Evolutionary conservation across 2,113 vertebrate species (phyloP).

Genomic region (Benthochromis sp.): DNA sequence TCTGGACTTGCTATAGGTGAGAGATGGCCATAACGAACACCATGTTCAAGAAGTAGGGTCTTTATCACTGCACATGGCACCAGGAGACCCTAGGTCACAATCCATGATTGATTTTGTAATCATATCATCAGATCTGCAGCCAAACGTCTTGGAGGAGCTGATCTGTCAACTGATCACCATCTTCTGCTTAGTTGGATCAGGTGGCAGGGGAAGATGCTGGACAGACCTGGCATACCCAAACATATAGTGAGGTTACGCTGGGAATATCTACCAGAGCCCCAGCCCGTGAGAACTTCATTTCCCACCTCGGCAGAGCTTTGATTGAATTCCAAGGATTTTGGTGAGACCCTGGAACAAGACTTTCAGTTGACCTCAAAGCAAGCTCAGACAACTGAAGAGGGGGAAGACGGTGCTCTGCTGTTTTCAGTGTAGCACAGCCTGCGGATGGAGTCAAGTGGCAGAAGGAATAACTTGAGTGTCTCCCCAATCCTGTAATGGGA

Average conservation of each 20-base stretch:
- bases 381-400: background rate
- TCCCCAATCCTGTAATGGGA: background rate
- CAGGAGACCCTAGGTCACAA: background rate
- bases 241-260: background rate
- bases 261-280: background rate
- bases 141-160: background rate
- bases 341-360: background rate
- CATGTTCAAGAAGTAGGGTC: background rate
- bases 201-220: background rate
- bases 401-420: rapidly evolving
- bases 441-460: background rate
- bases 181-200: background rate
- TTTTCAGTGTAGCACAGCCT: background rate
- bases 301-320: background rate
- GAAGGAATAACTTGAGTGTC: background rate
- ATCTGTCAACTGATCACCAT: background rate
- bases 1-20: background rate
- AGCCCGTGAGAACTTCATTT: background rate
- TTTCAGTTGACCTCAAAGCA: background rate
- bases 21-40: background rate
- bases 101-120: background rate
- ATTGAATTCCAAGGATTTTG: background rate
- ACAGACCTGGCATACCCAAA: background rate
- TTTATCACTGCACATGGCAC: background rate
- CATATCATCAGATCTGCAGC: background rate